Evolutionary conservation across 2,888 invertebrate genomes (phyloP).

Genomic region (Melanchra persicariae): DNA sequence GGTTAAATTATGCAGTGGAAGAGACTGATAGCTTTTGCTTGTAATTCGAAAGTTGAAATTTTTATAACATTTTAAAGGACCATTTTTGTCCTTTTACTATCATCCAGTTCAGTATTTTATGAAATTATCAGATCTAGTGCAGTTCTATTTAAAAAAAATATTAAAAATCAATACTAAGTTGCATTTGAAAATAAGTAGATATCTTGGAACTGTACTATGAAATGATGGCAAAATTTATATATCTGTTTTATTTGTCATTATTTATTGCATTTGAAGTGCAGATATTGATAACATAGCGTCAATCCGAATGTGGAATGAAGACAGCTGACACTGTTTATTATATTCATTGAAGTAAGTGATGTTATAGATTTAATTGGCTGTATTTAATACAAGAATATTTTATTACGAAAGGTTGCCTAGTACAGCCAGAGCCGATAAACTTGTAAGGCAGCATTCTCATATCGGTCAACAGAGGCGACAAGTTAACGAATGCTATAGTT

Average conservation of each 20-base stretch:
- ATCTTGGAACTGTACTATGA: slow-evolving; percentile 2
- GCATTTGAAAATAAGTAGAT: slow-evolving; percentile 21
- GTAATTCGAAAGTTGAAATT: slow-evolving; percentile 43
- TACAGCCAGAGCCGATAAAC: slow-evolving; percentile 11
- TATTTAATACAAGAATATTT: slow-evolving; percentile 47
- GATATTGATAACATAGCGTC: slow-evolving; percentile 17
- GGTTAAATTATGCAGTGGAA: slow-evolving; percentile 54
- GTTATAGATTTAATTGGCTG: slow-evolving; percentile 55
- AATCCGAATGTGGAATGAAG: slow-evolving; percentile 18
- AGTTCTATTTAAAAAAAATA: slow-evolving; percentile 13
- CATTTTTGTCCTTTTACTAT: slow-evolving; percentile 38
- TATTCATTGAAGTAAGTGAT: slow-evolving; percentile 56
- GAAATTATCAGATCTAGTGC: slow-evolving; percentile 12
- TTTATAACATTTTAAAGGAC: slow-evolving; percentile 43
- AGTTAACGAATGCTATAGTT: slow-evolving; percentile 42
- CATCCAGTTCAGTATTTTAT: slow-evolving; percentile 46
- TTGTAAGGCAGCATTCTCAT: slow-evolving; percentile 41
- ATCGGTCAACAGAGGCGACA: slow-evolving; percentile 44
- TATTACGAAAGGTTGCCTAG: slow-evolving; percentile 25
- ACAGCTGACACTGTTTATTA: slow-evolving; percentile 24
- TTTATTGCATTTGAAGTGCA: slow-evolving; percentile 3
- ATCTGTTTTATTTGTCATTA: slow-evolving; percentile 9
- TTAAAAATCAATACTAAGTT: not conserved
- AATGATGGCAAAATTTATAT: slow-evolving; percentile 17
- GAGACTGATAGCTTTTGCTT: slow-evolving; percentile 69